Evolutionary conservation across 2,113 vertebrate species (phyloP).

Genomic region (Enhydra lutris): DNA sequence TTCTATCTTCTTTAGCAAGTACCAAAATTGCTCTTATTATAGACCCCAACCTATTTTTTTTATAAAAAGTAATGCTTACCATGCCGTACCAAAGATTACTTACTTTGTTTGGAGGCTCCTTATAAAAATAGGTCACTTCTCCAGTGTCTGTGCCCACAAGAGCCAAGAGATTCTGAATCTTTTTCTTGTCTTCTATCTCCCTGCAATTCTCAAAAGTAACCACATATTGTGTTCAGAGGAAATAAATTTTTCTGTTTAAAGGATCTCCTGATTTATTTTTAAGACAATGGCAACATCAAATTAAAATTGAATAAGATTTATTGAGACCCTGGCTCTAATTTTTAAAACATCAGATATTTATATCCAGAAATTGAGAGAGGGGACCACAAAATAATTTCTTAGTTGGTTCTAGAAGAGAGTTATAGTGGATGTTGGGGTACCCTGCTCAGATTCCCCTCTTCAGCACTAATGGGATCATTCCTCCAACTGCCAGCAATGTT

Average conservation of each 20-base stretch:
- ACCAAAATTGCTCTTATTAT: background rate
- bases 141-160: constrained; percentile 88
- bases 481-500: background rate
- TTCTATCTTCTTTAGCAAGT: background rate
- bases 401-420: background rate
- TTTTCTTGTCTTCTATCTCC: constrained; percentile 95
- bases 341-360: background rate
- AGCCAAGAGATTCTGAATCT: constrained; percentile 93
- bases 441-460: background rate
- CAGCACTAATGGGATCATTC: background rate
- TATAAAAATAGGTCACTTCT: constrained; percentile 94
- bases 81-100: constrained; percentile 2
- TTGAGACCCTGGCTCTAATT: background rate
- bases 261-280: background rate
- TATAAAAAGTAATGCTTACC: background rate
- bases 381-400: background rate
- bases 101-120: constrained; percentile 94
- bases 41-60: background rate
- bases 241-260: constrained; percentile 26
- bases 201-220: constrained; percentile 79
- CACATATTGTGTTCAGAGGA: background rate
- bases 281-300: background rate
- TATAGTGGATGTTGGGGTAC: background rate
- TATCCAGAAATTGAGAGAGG: background rate
- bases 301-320: constrained; percentile 38